Conservation (phyloP, 1,140 invertebrate species). For the Drosophila navojoa region DNA sequence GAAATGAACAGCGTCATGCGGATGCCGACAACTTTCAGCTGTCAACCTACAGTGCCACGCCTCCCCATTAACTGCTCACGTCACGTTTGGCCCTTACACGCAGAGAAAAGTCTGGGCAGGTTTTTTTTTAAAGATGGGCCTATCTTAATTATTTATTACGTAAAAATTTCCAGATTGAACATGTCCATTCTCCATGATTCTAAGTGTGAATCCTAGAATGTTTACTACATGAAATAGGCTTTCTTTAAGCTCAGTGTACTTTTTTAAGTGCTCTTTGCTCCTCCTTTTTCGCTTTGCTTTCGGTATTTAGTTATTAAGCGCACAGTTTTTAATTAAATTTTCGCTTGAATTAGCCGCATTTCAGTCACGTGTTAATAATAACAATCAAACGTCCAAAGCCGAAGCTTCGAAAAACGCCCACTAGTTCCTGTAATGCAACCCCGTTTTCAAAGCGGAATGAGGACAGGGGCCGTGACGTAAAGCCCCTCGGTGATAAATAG, state of each 20-base stretch:
- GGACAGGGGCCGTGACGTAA: slow-evolving; percentile 51
- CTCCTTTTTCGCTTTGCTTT: neutral
- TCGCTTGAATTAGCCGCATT: slow-evolving; percentile 73
- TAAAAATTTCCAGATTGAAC: too few relatives aligned
- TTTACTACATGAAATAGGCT: neutral
- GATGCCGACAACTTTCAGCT: slow-evolving; percentile 50
- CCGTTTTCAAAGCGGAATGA: slow-evolving; percentile 20
- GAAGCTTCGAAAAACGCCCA: neutral
- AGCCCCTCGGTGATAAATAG: slow-evolving; percentile 36
- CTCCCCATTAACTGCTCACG: slow-evolving; percentile 45
- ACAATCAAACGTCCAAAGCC: slow-evolving; percentile 66
- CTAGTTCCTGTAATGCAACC: too few relatives aligned
- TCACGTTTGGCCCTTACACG: slow-evolving; percentile 44
- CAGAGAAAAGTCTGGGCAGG: neutral
- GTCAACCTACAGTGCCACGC: neutral
- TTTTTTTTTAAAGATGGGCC: too few relatives aligned
- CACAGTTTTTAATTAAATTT: slow-evolving; percentile 78
- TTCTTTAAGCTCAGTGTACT: neutral
- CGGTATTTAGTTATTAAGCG: slow-evolving; percentile 54
- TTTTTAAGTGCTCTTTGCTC: neutral
- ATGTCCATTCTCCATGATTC: too few relatives aligned
- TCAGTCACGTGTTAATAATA: slow-evolving; percentile 80
- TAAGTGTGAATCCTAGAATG: neutral
- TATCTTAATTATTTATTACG: too few relatives aligned
- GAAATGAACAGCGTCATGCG: slow-evolving; percentile 60